Evolutionary conservation across 2,888 invertebrate genomes (phyloP).

Genomic region (Octodonta nipae): DNA sequence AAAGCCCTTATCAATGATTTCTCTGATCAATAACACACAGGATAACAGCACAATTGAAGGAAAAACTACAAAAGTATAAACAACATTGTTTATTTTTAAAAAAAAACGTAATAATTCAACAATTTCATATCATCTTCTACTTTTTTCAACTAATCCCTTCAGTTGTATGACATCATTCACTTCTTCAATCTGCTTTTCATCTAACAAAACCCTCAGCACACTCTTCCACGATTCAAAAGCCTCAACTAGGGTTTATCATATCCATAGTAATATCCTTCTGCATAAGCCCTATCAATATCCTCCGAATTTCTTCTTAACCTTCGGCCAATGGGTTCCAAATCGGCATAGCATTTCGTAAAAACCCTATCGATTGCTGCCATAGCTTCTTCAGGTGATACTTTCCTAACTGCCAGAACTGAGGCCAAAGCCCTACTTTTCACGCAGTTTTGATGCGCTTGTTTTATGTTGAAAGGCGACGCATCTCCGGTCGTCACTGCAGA

Average conservation of each 20-base stretch:
- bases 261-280: conserved; percentile 66
- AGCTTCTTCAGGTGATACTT: conserved; percentile 59
- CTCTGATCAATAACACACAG: no score
- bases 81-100: no score
- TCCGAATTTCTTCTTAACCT: conserved; percentile 54
- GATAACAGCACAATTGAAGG: no score
- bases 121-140: no score
- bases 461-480: conserved; percentile 57
- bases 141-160: no score
- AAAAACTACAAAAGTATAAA: no score
- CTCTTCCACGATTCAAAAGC: no score
- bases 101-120: no score
- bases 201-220: no score
- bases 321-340: conserved; percentile 82
- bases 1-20: no score
- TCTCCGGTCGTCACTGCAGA: conserved; percentile 69
- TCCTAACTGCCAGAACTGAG: conserved; percentile 70
- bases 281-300: conserved; percentile 63
- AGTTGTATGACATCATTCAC: no score
- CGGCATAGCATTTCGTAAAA: conserved; percentile 79
- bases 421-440: conserved; percentile 77
- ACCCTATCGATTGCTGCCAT: conserved; percentile 68
- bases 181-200: no score
- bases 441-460: conserved; percentile 71
- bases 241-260: conserved; percentile 40